These are phyloP conservation scores for Teleiodes luculella DNA, from an alignment of 2,888 invertebrate species.

Conservation along the genomic window DNA sequence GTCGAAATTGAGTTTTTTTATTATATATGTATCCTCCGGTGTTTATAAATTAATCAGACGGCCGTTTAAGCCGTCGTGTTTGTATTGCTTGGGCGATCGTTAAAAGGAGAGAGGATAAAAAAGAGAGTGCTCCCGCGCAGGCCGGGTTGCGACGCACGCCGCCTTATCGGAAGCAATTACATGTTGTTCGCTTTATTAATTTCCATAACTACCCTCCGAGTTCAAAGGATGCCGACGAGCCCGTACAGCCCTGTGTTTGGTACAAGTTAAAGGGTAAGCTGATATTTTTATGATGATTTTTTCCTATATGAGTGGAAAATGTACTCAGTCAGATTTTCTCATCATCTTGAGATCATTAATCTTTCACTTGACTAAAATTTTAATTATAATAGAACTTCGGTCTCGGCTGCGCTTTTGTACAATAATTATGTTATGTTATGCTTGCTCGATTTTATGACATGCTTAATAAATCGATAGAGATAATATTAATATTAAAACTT, in stretches of 20 bases:
- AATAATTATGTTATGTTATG: too few relatives aligned
- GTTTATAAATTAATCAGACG: slow-evolving; percentile 33
- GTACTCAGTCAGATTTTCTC: too few relatives aligned
- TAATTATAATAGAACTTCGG: too few relatives aligned
- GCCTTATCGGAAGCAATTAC: slow-evolving; percentile 77
- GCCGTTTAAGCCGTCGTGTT: slow-evolving; percentile 44
- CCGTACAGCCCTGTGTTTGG: slow-evolving; percentile 28
- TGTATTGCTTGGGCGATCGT: slow-evolving; percentile 45
- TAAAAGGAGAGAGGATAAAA: slow-evolving; percentile 28
- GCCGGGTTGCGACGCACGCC: slow-evolving; percentile 28
- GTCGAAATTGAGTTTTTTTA: slow-evolving; percentile 21
- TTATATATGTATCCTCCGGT: slow-evolving; percentile 17
- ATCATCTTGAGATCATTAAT: too few relatives aligned
- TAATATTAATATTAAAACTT: too few relatives aligned
- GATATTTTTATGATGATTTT: too few relatives aligned
- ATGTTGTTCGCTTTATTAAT: slow-evolving; percentile 74
- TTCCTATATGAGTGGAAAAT: too few relatives aligned
- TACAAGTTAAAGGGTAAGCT: background rate
- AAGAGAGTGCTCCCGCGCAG: slow-evolving; percentile 20
- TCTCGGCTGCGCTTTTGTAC: too few relatives aligned
- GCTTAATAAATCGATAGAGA: too few relatives aligned
- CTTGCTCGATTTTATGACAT: too few relatives aligned
- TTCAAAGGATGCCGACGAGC: slow-evolving; percentile 67
- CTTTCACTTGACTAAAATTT: too few relatives aligned
- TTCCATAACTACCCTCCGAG: slow-evolving; percentile 74